Conservation (phyloP, 1,140 invertebrate species). For the Lithobius niger region DNA sequence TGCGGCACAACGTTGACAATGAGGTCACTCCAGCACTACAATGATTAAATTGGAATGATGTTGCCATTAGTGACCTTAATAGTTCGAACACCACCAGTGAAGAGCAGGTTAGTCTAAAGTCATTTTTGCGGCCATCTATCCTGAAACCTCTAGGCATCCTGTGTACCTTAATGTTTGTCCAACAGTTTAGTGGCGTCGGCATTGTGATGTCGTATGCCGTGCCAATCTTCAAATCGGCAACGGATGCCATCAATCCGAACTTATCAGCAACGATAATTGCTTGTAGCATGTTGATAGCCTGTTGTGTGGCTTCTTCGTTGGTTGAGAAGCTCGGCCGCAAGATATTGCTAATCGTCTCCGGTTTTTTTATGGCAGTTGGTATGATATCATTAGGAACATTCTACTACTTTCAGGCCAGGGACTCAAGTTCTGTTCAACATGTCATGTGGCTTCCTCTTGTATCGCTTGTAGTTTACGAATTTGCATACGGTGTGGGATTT, state of each 20-base stretch:
- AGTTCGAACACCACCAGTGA: slow-evolving; percentile 57
- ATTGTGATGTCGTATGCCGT: slow-evolving; percentile 87
- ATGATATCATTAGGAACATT: slow-evolving; percentile 54
- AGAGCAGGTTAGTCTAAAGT: slow-evolving; percentile 39
- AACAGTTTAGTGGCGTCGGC: slow-evolving; percentile 84
- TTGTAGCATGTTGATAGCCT: slow-evolving; percentile 73
- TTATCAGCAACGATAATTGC: slow-evolving; percentile 54
- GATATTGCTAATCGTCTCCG: slow-evolving; percentile 67
- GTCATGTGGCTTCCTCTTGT: slow-evolving; percentile 67
- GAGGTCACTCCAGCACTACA: slow-evolving; percentile 56
- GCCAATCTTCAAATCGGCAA: slow-evolving; percentile 53
- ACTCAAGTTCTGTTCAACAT: slow-evolving; percentile 34
- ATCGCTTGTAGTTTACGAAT: slow-evolving; percentile 68
- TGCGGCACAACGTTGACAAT: slow-evolving; percentile 40
- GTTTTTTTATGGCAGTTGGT: slow-evolving; percentile 55
- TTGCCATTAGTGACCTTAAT: slow-evolving; percentile 66
- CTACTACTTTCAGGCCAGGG: slow-evolving; percentile 48
- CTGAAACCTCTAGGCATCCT: slow-evolving; percentile 56
- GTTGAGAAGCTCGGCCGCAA: slow-evolving; percentile 75
- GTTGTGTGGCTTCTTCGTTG: slow-evolving; percentile 63
- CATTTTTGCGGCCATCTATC: slow-evolving; percentile 51
- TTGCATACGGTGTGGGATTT: slow-evolving; percentile 78
- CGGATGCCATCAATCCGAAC: slow-evolving; percentile 36
- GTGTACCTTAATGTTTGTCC: slow-evolving; percentile 80
- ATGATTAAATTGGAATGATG: slow-evolving; percentile 55